Conservation (phyloP, 2,113 vertebrate genomes). For the Toxotes jaculatrix region DNA sequence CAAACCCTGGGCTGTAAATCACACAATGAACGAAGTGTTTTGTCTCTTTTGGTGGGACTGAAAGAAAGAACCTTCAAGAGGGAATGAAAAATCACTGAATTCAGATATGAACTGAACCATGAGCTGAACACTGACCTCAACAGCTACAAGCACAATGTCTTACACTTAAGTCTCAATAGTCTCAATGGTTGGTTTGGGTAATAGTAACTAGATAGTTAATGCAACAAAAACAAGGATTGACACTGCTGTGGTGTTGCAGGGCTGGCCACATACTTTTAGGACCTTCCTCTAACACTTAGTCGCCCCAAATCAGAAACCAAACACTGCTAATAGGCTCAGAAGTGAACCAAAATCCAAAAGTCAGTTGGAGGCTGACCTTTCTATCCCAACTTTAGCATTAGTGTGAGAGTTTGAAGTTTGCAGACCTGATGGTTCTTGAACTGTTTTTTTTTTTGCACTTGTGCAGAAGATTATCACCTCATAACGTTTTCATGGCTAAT, state of each 20-base stretch:
- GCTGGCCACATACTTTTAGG: not conserved
- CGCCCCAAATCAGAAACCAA: not conserved
- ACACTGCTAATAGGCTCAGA: not conserved
- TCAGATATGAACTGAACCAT: too few relatives aligned
- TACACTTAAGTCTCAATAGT: not conserved
- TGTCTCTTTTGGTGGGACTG: not conserved
- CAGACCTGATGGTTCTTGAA: too few relatives aligned
- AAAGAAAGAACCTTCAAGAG: not conserved
- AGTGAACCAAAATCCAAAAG: not conserved
- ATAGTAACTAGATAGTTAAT: too few relatives aligned
- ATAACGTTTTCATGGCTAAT: not conserved
- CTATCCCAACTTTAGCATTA: too few relatives aligned
- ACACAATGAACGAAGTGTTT: not conserved
- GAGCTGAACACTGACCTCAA: too few relatives aligned
- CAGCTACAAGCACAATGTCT: too few relatives aligned
- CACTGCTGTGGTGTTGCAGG: not conserved
- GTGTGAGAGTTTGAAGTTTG: too few relatives aligned
- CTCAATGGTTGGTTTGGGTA: not conserved
- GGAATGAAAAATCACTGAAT: not conserved
- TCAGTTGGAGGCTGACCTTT: not conserved
- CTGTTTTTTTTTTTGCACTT: too few relatives aligned
- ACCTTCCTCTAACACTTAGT: not conserved
- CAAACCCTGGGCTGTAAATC: conserved; percentile 36
- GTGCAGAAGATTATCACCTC: too few relatives aligned
- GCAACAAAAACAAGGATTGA: too few relatives aligned